Evolutionary conservation across 2,113 vertebrate genomes (phyloP), one percentile per base, ranked within the genome.

Genomic region (Bathybates hornii): DNA sequence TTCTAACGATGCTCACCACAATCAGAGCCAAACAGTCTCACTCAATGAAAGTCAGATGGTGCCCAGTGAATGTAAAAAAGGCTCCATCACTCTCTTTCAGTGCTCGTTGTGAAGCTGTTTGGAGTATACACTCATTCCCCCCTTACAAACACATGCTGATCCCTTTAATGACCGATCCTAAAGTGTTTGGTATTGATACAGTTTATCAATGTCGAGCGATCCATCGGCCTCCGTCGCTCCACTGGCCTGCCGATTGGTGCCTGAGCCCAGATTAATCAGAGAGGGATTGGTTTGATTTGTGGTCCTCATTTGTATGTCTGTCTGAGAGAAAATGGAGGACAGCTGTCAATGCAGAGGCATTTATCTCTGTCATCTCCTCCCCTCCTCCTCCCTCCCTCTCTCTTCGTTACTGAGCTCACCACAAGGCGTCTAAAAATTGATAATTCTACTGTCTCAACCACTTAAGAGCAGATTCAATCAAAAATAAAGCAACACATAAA

Each of bases 261-360:
- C 78, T 83, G 88, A 86, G 82, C 89, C 89, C 91, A 41, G 89
- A 93, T 95, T 93, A 93, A 94, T 94, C 93, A 93, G 81, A n/a
- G 84, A 89, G 90, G 92, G 91, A 93, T 91, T 91, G 66, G 63
- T 95, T 94, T 94, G 92, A 92, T 96, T 95, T 94, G 94, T 94
- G 93, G 89, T 88, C 91, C 93, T 94, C 92, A 95, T 95, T 96
- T 94, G 91, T 95, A 94, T 95, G 94, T 96, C 92, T 96, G 95
- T 96, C 94, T 94, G 89, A 84, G 91, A 94, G 95, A 95, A 95
- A 96, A 95, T 95, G 95, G 96, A 95, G 95, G 96, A 96, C 95
- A 96, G 95, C 96, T 96, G 96, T 96, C 96, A 96, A 96, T 96
- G 96, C 85, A 53, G 92, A 94, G 89, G 85, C 96, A 96, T 96